Evolutionary conservation across 2,888 invertebrate genomes (phyloP).

Genomic region (Hybos culiciformis): DNA sequence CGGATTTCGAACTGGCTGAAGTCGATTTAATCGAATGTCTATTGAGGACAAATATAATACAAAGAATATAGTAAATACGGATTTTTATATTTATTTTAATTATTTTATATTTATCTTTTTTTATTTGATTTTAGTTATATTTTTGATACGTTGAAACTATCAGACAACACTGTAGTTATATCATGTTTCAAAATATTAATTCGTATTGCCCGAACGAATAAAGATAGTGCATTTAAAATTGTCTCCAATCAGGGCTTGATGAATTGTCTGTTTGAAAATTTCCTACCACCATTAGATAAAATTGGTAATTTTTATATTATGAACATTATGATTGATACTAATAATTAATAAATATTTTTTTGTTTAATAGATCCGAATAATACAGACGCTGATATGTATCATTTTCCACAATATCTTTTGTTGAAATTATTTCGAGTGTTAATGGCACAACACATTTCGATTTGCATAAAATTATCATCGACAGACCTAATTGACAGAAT

Average conservation of each 20-base stretch:
- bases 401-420: conserved; percentile 53
- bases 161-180: conserved; percentile 56
- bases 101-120: too few relatives aligned
- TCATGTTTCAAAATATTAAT: conserved; percentile 67
- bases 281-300: conserved; percentile 30
- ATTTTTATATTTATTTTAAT: neutral
- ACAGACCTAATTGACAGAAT: conserved; percentile 22
- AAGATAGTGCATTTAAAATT: conserved; percentile 49
- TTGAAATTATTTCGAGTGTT: conserved; percentile 61
- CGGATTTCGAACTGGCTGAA: conserved; percentile 77
- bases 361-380: too few relatives aligned
- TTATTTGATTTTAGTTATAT: conserved; percentile 60
- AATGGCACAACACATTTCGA: conserved; percentile 39
- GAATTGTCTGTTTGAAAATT: conserved; percentile 42
- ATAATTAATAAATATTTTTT: too few relatives aligned
- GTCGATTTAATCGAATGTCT: conserved; percentile 64
- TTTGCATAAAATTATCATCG: conserved; percentile 22
- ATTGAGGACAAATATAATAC: conserved; percentile 59
- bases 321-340: too few relatives aligned
- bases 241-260: conserved; percentile 51
- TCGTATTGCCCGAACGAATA: conserved; percentile 64
- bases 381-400: too few relatives aligned
- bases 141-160: conserved; percentile 51
- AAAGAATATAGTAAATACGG: conserved; percentile 50
- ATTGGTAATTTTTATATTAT: too few relatives aligned